Percentiles rank a stretch among this genome's conserved stretches.
These are phyloP conservation scores for Trichonephila inaurata DNA, from an alignment of 1,140 invertebrate species.

Conservation along the genomic window DNA sequence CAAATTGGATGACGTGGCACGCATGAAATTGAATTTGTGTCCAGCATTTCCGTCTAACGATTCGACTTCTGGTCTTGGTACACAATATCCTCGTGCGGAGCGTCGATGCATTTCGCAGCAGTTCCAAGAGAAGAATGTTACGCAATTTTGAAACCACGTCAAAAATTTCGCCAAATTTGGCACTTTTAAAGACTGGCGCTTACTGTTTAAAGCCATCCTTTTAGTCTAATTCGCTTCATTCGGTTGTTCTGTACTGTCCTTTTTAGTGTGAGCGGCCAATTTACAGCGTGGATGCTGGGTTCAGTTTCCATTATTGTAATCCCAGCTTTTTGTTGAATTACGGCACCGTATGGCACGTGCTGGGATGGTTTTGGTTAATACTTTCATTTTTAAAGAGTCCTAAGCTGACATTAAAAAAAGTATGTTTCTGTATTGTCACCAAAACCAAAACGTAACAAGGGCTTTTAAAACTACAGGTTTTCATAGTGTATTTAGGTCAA, in stretches of 20 bases:
- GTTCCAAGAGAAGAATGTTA: neutral
- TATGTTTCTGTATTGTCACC: neutral
- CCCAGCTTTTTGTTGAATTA: constrained; percentile 19
- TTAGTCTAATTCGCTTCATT: constrained; percentile 26
- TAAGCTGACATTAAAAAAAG: neutral
- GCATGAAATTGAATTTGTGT: neutral
- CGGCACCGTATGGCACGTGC: neutral
- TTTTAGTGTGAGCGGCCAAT: constrained; percentile 39
- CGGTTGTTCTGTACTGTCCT: neutral
- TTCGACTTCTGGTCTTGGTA: constrained; percentile 44
- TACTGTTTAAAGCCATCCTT: constrained; percentile 32
- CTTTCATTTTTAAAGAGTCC: neutral
- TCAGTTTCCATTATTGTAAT: neutral
- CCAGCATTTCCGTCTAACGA: constrained; percentile 15
- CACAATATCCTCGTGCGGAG: neutral
- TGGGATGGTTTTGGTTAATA: constrained; percentile 50
- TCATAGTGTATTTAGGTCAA: neutral
- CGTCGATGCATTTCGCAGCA: too few relatives aligned
- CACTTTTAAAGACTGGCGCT: constrained; percentile 13
- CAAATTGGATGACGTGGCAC: constrained; percentile 61
- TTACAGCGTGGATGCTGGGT: neutral
- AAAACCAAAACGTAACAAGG: constrained; percentile 26
- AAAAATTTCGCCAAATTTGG: neutral
- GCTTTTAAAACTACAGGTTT: neutral
- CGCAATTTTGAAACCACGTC: neutral